Conservation (phyloP, 2,888 invertebrate species). For the Volucella inflata region DNA sequence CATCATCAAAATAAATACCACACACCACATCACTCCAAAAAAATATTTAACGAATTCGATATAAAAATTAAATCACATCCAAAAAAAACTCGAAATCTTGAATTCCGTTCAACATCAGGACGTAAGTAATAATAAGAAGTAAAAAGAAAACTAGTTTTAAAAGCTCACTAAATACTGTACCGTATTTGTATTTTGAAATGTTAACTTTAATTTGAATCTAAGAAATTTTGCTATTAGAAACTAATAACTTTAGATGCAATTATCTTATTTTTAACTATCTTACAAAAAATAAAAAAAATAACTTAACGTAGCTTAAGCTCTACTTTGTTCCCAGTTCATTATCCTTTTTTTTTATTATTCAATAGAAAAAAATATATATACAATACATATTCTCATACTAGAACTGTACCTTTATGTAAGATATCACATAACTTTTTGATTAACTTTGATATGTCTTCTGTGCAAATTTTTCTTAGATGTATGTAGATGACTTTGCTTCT, state of each 20-base stretch:
- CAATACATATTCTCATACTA: too few species aligned
- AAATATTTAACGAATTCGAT: constrained; percentile 59
- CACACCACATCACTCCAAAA: constrained; percentile 69
- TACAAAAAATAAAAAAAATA: constrained; percentile 33
- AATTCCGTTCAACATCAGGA: constrained; percentile 76
- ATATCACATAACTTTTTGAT: constrained; percentile 65
- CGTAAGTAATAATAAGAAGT: constrained; percentile 77
- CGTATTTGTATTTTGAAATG: constrained; percentile 68
- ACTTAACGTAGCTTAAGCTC: constrained; percentile 64
- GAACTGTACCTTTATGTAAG: constrained; percentile 57
- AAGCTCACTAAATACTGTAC: constrained; percentile 56
- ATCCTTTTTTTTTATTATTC: constrained; percentile 10
- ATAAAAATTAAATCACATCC: constrained; percentile 67
- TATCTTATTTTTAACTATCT: constrained; percentile 59
- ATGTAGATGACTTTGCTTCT: constrained; percentile 52
- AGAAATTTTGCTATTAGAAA: constrained; percentile 67
- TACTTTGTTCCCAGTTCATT: constrained; percentile 61
- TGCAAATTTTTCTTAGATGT: constrained; percentile 60
- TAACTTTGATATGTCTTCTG: constrained; percentile 66
- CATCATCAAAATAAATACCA: constrained; percentile 66
- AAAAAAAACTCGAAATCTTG: constrained; percentile 65
- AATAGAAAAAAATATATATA: constrained; percentile 41
- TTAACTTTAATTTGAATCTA: constrained; percentile 55
- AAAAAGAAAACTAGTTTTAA: constrained; percentile 43
- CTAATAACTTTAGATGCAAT: constrained; percentile 63